Percentiles rank a stretch among this genome's conserved stretches.
Evolutionary conservation across 2,888 invertebrate species (phyloP).

Genomic region (Ophion costatus): DNA sequence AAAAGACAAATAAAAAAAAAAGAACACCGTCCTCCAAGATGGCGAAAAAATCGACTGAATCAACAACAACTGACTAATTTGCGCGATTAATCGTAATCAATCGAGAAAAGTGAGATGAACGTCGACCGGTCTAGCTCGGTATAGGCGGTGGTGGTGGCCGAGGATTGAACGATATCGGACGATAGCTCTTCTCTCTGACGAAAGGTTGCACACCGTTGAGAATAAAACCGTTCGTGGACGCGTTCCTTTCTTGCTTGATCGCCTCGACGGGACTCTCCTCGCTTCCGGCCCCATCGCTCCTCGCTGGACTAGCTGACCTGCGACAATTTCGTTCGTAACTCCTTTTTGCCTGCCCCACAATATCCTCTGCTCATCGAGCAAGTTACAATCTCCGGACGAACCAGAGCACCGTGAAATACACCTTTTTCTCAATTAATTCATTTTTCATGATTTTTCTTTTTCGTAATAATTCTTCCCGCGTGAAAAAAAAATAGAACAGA

Average conservation of each 20-base stretch:
- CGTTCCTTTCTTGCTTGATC: conserved; percentile 72
- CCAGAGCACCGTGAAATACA: neutral
- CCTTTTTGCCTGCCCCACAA: neutral
- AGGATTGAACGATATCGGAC: conserved; percentile 84
- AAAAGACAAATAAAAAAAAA: conserved; percentile 6
- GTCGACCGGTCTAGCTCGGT: conserved; percentile 39
- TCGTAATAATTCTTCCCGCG: neutral
- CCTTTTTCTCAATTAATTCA: neutral
- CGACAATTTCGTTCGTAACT: conserved; percentile 12
- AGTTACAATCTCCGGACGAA: neutral
- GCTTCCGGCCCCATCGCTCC: conserved; percentile 74
- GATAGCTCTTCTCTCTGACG: conserved; percentile 82
- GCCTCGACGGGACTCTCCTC: conserved; percentile 76
- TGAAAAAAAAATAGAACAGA: neutral
- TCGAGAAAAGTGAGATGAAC: conserved; percentile 33
- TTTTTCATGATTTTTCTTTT: neutral
- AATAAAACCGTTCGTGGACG: conserved; percentile 72
- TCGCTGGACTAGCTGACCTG: conserved; percentile 77
- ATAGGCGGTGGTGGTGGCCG: conserved; percentile 70
- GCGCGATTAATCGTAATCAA: conserved; percentile 44
- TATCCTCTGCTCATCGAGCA: neutral
- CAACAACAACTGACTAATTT: conserved; percentile 56
- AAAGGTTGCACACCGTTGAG: conserved; percentile 81
- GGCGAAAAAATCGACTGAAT: conserved; percentile 18
- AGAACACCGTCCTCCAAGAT: neutral